Conservation (phyloP, 1,140 invertebrate species). For the Drepana arcuata region DNA sequence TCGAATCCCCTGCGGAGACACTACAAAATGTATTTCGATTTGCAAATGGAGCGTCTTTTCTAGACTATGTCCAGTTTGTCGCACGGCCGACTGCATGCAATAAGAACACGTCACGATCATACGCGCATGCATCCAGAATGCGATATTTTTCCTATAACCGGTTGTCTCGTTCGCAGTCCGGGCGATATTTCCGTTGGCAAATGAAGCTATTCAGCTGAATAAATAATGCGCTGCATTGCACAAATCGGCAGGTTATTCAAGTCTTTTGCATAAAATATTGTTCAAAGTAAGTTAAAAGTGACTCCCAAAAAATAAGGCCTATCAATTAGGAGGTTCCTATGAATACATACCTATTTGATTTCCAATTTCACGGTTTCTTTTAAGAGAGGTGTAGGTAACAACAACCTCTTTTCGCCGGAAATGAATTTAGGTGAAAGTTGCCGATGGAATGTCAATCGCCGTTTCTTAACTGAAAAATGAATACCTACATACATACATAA, state of each 20-base stretch:
- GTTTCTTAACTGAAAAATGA: too few relatives aligned
- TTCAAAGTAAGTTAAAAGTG: too few relatives aligned
- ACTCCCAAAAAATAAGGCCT: too few relatives aligned
- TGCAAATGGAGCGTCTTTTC: neutral
- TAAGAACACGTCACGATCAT: conserved; percentile 17
- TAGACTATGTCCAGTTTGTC: conserved; percentile 12
- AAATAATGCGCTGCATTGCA: conserved; percentile 18
- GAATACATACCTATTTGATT: too few relatives aligned
- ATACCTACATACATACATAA: too few relatives aligned
- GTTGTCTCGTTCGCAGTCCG: conserved; percentile 1
- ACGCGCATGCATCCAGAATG: conserved; percentile 4
- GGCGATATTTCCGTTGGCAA: conserved; percentile 21
- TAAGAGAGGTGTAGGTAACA: too few relatives aligned
- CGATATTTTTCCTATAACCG: conserved; percentile 11
- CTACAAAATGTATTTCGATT: conserved; percentile 5
- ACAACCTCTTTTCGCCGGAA: too few relatives aligned
- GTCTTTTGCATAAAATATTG: too few relatives aligned
- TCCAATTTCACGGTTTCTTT: too few relatives aligned
- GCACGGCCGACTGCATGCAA: conserved; percentile 15
- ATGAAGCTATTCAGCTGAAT: conserved; percentile 24
- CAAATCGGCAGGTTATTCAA: conserved; percentile 7
- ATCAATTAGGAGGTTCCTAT: too few relatives aligned
- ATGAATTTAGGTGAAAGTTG: too few relatives aligned
- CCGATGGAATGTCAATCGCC: too few relatives aligned
- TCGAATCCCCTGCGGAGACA: neutral